Conservation (phyloP, 2,797 vertebrate genomes). For the Coreius guichenoti region DNA sequence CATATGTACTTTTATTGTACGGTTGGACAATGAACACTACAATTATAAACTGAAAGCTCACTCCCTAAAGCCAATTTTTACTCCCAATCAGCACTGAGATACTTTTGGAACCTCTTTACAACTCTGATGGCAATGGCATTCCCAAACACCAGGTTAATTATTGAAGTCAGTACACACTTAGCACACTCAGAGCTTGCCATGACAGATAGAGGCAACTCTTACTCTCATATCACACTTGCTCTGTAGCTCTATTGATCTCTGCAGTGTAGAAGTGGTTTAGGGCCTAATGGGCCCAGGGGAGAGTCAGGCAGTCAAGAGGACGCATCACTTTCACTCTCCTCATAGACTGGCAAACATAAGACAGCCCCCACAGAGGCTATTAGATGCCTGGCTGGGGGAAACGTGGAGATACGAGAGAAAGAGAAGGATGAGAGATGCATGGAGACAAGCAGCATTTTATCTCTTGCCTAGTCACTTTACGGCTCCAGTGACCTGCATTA, state of each 20-base stretch:
- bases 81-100: constrained; percentile 8
- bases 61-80: background rate
- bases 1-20: background rate
- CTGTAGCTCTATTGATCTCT: constrained; percentile 69
- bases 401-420: constrained; percentile 46
- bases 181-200: background rate
- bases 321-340: constrained; percentile 55
- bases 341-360: constrained; percentile 57
- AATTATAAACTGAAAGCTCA: background rate
- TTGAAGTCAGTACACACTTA: constrained; percentile 29
- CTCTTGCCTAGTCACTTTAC: constrained; percentile 43
- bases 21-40: too few relatives aligned
- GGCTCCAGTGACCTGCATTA: constrained; percentile 56
- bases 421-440: constrained; percentile 38
- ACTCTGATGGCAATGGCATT: background rate
- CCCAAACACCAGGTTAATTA: constrained; percentile 10
- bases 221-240: constrained; percentile 58
- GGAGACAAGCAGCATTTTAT: constrained; percentile 53
- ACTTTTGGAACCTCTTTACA: background rate
- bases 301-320: constrained; percentile 47
- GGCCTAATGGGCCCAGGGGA: constrained; percentile 60
- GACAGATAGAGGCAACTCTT: constrained; percentile 24
- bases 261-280: constrained; percentile 62
- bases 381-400: constrained; percentile 58
- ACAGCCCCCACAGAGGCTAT: constrained; percentile 68